These are phyloP conservation scores for Lanius collurio DNA, from an alignment of 2,113 vertebrate genomes.

Conservation along the genomic window DNA sequence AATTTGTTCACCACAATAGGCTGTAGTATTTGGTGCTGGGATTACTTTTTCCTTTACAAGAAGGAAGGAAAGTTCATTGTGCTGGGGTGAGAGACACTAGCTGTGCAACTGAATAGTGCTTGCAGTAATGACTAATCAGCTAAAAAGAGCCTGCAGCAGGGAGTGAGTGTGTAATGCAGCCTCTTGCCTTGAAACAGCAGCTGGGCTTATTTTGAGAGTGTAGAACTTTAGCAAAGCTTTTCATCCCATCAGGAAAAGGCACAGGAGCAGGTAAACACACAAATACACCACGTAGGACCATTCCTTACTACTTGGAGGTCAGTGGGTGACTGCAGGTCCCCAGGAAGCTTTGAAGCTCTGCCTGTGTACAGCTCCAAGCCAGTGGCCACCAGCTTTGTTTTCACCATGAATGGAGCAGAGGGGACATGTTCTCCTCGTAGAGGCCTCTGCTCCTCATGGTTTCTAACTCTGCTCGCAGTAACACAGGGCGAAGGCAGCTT, in stretches of 20 bases:
- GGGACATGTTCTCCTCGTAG: fast-evolving
- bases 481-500: fast-evolving
- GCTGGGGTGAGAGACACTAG: not conserved
- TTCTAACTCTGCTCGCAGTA: not conserved
- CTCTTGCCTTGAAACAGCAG: not conserved
- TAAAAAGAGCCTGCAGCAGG: not conserved
- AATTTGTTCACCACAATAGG: not conserved
- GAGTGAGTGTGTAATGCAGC: not conserved
- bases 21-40: not conserved
- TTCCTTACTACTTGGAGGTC: not conserved
- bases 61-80: not conserved
- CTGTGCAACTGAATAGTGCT: not conserved
- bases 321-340: fast-evolving
- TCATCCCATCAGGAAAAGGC: not conserved
- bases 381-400: not conserved
- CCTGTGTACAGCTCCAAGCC: fast-evolving
- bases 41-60: not conserved
- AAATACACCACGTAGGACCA: not conserved
- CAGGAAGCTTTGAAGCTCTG: not conserved
- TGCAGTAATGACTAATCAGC: not conserved
- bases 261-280: not conserved
- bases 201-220: not conserved
- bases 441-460: not conserved
- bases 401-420: not conserved
- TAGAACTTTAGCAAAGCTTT: not conserved